Evolutionary conservation across 2,113 vertebrate genomes (phyloP).

Genomic region (Phasianus colchicus): DNA sequence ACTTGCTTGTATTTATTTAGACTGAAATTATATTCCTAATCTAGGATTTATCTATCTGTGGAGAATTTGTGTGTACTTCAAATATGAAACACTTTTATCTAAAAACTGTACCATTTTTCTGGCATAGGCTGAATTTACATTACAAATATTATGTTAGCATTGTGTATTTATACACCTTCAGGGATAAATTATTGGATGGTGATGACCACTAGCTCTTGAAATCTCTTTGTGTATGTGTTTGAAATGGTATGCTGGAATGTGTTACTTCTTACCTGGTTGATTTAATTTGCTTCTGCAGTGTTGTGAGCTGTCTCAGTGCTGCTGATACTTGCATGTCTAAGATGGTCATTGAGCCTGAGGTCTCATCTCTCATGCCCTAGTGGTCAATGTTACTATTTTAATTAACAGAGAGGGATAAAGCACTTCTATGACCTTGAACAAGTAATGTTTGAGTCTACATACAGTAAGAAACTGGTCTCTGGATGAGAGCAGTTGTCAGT

Average conservation of each 20-base stretch:
- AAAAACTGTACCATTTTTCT: not conserved
- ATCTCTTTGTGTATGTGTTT: not conserved
- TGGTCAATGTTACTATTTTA: not conserved
- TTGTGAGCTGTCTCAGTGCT: not conserved
- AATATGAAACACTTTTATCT: not conserved
- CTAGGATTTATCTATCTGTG: not conserved
- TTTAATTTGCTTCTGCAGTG: not conserved
- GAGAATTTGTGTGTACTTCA: not conserved
- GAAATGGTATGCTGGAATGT: not conserved
- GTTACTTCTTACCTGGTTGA: not conserved
- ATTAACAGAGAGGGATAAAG: not conserved
- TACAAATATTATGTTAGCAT: not conserved
- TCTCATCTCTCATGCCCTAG: not conserved
- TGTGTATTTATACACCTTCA: not conserved
- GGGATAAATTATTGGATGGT: not conserved
- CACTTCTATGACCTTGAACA: not conserved
- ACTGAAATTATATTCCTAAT: not conserved
- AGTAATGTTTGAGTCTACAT: not conserved
- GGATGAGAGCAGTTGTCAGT: not conserved
- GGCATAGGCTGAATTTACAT: not conserved
- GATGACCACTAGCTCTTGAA: rapidly evolving
- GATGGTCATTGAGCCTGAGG: not conserved
- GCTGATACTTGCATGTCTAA: not conserved
- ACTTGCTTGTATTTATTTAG: not conserved
- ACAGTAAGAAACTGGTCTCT: not conserved